Evolutionary conservation across 2,888 invertebrate genomes (phyloP).

Genomic region (Dryocosmus kuriphilus): DNA sequence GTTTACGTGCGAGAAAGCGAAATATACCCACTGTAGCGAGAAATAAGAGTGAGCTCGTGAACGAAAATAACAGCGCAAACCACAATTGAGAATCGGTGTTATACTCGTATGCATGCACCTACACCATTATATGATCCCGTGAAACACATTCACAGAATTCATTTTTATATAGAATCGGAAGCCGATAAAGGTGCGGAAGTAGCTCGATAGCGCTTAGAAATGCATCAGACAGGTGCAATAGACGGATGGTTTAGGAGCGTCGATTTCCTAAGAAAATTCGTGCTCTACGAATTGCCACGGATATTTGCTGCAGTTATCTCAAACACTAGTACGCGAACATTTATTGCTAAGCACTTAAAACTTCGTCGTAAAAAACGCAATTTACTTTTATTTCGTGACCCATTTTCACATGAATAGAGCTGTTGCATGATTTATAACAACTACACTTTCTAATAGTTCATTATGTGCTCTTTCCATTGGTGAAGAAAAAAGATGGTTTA

Average conservation of each 20-base stretch:
- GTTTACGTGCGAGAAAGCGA: conserved; percentile 27
- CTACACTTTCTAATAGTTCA: too few relatives aligned
- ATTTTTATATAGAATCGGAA: conserved; percentile 38
- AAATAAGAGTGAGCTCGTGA: conserved; percentile 26
- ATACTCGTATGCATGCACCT: background rate
- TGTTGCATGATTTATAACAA: too few relatives aligned
- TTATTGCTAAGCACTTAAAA: conserved; percentile 24
- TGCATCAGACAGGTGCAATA: conserved; percentile 38
- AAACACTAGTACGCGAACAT: conserved; percentile 3
- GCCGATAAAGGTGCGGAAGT: conserved; percentile 37
- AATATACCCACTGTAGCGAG: background rate
- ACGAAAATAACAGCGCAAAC: conserved; percentile 20
- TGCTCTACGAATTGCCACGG: conserved; percentile 1
- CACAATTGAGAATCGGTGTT: conserved; percentile 4
- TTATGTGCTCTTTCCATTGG: too few relatives aligned
- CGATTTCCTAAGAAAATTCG: conserved; percentile 21
- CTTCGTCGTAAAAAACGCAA: background rate
- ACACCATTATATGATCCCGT: background rate
- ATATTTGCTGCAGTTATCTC: conserved; percentile 31
- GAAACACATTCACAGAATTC: conserved; percentile 21
- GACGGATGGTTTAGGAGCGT: conserved; percentile 31
- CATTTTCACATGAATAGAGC: too few relatives aligned
- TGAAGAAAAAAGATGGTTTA: too few relatives aligned
- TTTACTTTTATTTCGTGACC: background rate
- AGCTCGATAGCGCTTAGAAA: conserved; percentile 36